Evolutionary conservation across 1,140 invertebrate species (phyloP), one percentile per base, ranked within the genome.

Genomic region (Danaus melanippus): DNA sequence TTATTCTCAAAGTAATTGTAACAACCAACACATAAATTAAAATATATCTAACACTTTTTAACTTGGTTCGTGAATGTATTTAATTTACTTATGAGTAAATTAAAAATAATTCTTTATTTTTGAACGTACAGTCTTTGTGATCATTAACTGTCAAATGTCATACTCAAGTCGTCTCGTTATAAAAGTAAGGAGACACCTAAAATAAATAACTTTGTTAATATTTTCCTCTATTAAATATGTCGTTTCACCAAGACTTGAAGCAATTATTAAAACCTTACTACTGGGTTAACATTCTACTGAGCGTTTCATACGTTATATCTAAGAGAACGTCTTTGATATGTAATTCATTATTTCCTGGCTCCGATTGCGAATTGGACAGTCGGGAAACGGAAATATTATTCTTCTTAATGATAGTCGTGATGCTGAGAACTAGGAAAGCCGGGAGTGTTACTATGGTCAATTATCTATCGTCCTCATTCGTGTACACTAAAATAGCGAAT

Each of bases 301-400:
- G 94, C 73, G 53, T 95, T 10, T 95, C 95, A 0, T 98, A 95
- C 71, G 86, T 97, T 7, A 66, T 92, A 7, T 89, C 92, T 6
- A 97, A 96, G 81, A 90, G 92, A 60, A 87, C 92, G 4, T 89
- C 89, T 17, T 73, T 91, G 12, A 73, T 96, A 61, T 97, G 95
- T 75, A 75, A 72, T 50, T 89, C 92, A 65, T 69, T 95, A 32
- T 95, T 93, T 69, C 88, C 90, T 10, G 89, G 92, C 58, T 84
- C 89, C 7, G 89, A 92, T 12, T 97, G 95, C 76, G 93, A 96
- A 85, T 84, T 97, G 46, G 93, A 96, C 76, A 92, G 92, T 90
- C 90, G 94, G 76, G 97, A 99, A 89, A 96, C 94, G 56, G 97
- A 99, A 88, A 97, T 98, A 63, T 80, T 99, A 21, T 97, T 98